These are phyloP conservation scores for Sesamia inferens DNA, from an alignment of 2,888 invertebrate genomes.

Conservation along the genomic window DNA sequence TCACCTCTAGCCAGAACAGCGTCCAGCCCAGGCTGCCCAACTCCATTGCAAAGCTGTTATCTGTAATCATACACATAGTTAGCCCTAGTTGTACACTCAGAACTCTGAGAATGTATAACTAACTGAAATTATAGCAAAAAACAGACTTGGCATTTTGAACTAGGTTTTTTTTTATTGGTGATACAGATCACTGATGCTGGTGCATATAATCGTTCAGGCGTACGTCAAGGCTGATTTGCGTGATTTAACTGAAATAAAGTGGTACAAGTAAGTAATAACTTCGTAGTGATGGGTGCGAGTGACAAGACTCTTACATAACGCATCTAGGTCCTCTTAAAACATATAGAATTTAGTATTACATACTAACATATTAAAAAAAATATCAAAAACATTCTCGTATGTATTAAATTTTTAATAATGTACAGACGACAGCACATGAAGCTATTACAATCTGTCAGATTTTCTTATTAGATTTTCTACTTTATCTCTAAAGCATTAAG, in stretches of 20 bases:
- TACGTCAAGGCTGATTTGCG: not conserved
- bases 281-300: too few species aligned
- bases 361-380: not conserved
- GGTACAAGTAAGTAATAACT: not conserved
- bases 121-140: not conserved
- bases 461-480: too few species aligned
- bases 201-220: not conserved
- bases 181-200: not conserved
- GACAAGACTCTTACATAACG: not conserved
- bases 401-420: too few species aligned
- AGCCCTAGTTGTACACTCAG: not conserved
- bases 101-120: not conserved
- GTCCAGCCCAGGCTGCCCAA: not conserved
- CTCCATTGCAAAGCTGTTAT: not conserved
- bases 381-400: too few species aligned
- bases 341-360: not conserved
- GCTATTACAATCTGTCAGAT: too few species aligned
- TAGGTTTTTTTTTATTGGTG: slow-evolving; percentile 8
- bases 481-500: too few species aligned
- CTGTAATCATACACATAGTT: not conserved
- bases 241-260: not conserved
- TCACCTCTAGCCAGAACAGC: not conserved
- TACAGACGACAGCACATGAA: too few species aligned
- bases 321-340: not conserved
- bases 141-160: too few species aligned